Conservation (phyloP, 2,888 invertebrate genomes). For the Luffia ferchaultella region DNA sequence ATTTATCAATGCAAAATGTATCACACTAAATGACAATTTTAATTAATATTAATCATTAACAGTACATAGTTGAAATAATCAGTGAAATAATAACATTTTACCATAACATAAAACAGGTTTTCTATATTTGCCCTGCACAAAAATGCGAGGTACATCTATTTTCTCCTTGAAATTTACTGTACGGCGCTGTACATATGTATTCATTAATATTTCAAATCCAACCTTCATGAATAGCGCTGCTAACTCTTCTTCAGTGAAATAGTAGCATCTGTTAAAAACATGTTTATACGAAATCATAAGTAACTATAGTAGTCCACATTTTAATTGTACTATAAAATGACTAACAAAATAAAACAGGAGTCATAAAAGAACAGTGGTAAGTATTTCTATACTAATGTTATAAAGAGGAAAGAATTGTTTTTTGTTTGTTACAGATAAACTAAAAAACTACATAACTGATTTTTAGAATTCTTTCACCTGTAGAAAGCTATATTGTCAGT, state of each 20-base stretch:
- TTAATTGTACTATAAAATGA: too few species aligned
- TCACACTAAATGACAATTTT: neutral
- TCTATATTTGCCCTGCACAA: slow-evolving; percentile 88
- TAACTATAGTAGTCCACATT: too few species aligned
- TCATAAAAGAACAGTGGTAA: too few species aligned
- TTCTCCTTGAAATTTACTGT: slow-evolving; percentile 94
- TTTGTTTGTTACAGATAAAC: too few species aligned
- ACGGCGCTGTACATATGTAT: slow-evolving; percentile 83
- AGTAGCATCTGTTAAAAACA: slow-evolving; percentile 73
- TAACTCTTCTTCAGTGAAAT: slow-evolving; percentile 79
- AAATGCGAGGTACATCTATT: slow-evolving; percentile 89
- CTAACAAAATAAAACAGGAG: too few species aligned
- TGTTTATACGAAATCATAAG: too few species aligned
- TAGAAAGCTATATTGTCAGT: too few species aligned
- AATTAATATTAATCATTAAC: neutral
- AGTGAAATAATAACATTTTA: neutral
- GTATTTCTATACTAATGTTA: too few species aligned
- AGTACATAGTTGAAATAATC: neutral
- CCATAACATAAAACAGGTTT: slow-evolving; percentile 46
- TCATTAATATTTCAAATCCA: slow-evolving; percentile 75
- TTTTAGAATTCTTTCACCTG: too few species aligned
- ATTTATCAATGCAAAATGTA: too few species aligned
- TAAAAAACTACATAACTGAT: too few species aligned
- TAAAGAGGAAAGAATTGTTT: too few species aligned
- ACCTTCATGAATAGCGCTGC: slow-evolving; percentile 67